Evolutionary conservation across 2,113 vertebrate genomes (phyloP).

Genomic region (Dolichotis patagonum): DNA sequence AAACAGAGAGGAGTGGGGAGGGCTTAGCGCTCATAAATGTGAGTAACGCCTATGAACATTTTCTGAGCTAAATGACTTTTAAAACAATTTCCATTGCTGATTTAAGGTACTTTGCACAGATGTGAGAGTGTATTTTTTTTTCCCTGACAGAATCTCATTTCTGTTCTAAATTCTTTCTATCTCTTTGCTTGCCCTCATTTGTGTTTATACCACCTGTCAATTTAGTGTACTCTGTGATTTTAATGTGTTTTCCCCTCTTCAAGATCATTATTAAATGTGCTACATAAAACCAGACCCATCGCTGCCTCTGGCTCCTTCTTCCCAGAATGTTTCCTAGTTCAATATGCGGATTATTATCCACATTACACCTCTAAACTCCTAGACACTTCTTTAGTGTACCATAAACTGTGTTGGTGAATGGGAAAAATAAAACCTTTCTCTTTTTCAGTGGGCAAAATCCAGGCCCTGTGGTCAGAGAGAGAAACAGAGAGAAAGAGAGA

Average conservation of each 20-base stretch:
- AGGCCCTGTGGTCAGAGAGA: background rate
- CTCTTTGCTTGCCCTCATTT: slow-evolving; percentile 80
- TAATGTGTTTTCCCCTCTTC: slow-evolving; percentile 75
- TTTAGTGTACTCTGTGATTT: slow-evolving; percentile 80
- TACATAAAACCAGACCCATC: slow-evolving; percentile 78
- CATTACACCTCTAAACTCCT: slow-evolving; percentile 61
- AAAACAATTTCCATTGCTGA: slow-evolving; percentile 82
- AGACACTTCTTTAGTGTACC: slow-evolving; percentile 41
- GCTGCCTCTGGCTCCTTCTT: slow-evolving; percentile 63
- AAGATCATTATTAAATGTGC: slow-evolving; percentile 81
- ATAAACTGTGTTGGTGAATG: slow-evolving; percentile 51
- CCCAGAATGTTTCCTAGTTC: slow-evolving; percentile 38
- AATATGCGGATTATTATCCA: slow-evolving; percentile 63
- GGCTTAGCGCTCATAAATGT: slow-evolving; percentile 51
- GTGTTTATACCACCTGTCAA: slow-evolving; percentile 80
- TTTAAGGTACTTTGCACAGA: slow-evolving; percentile 80
- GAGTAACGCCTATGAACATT: slow-evolving; percentile 67
- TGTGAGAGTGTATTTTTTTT: slow-evolving; percentile 67
- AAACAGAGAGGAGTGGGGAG: slow-evolving; percentile 32
- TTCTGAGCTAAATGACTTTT: slow-evolving; percentile 78
- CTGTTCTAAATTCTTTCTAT: slow-evolving; percentile 74
- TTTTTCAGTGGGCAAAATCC: background rate
- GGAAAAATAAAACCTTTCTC: slow-evolving; percentile 27
- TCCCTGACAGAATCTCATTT: slow-evolving; percentile 75
- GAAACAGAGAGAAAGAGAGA: too few species aligned